These are phyloP conservation scores for Oreochromis niloticus DNA, from an alignment of 2,113 vertebrate genomes.

Conservation along the genomic window DNA sequence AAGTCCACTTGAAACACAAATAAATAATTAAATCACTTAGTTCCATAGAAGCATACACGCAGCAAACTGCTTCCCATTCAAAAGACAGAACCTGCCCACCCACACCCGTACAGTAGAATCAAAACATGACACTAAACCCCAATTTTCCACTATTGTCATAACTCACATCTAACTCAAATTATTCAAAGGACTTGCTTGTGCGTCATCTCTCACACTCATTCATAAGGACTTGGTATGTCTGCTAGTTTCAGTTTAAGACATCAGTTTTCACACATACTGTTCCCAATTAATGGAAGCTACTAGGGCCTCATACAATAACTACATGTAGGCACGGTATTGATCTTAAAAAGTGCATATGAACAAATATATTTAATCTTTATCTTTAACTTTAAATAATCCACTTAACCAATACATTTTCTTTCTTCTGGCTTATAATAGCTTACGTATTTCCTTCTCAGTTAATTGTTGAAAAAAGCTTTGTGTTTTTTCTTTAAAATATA, in stretches of 20 bases:
- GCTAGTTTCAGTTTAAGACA: background rate
- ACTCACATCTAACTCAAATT: background rate
- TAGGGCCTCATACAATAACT: background rate
- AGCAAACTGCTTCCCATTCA: conserved; percentile 39
- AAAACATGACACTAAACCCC: background rate
- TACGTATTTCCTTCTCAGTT: background rate
- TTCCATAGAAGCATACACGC: background rate
- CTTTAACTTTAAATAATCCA: background rate
- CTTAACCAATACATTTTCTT: background rate
- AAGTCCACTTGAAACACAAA: conserved; percentile 66
- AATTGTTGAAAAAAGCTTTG: background rate
- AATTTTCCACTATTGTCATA: background rate
- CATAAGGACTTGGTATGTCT: background rate
- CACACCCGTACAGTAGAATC: background rate
- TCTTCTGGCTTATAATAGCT: background rate
- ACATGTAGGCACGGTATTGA: conserved; percentile 33
- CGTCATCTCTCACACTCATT: background rate
- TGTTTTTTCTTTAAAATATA: background rate
- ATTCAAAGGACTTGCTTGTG: background rate
- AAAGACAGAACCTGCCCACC: background rate
- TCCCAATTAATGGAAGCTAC: background rate
- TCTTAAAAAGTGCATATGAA: conserved; percentile 44
- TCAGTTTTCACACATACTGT: background rate
- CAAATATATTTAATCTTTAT: background rate
- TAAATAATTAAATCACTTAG: conserved; percentile 41